Evolutionary conservation across 2,797 vertebrate genomes (phyloP).

Genomic region (Catamblyrhynchus diadema): DNA sequence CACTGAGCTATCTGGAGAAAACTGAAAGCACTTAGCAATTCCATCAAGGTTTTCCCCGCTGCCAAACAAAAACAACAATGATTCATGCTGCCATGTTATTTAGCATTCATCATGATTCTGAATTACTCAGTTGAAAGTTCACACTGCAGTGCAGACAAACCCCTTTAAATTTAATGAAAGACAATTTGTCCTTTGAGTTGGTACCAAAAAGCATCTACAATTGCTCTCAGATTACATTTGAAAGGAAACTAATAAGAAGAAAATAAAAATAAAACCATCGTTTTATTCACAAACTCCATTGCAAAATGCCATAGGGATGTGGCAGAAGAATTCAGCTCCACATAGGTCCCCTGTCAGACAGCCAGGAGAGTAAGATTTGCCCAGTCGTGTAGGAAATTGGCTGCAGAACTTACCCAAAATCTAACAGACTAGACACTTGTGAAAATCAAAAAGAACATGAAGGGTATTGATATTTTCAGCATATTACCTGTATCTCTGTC

Average conservation of each 20-base stretch:
- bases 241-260: neutral
- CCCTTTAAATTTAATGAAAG: neutral
- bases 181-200: neutral
- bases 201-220: neutral
- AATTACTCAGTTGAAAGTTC: slow-evolving; percentile 21
- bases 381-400: neutral
- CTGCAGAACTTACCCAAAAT: neutral
- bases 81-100: slow-evolving; percentile 47
- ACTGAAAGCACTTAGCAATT: slow-evolving; percentile 40
- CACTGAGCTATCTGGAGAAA: slow-evolving; percentile 51
- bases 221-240: neutral
- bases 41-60: slow-evolving; percentile 52
- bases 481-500: neutral
- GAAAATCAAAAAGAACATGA: neutral
- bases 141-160: neutral
- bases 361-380: neutral
- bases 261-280: neutral
- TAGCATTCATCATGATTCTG: slow-evolving; percentile 27
- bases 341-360: neutral
- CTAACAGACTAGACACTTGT: neutral
- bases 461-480: neutral
- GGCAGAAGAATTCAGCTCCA: neutral
- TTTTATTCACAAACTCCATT: neutral
- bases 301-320: neutral
- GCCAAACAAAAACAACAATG: slow-evolving; percentile 48